Conservation (phyloP, 1,140 invertebrate species). For the Drosophila sp. region DNA sequence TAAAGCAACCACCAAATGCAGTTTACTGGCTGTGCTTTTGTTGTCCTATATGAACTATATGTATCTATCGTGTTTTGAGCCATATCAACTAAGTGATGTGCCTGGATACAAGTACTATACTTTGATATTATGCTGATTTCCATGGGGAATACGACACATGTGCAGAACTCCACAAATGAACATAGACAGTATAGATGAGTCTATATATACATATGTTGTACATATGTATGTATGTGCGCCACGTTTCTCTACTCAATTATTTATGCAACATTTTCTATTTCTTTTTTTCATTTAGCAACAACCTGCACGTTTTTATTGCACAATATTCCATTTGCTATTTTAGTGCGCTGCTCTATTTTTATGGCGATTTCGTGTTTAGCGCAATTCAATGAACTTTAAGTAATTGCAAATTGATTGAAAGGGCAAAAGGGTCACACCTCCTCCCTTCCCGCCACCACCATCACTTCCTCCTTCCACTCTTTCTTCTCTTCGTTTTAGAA, state of each 20-base stretch:
- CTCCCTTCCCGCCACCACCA: not conserved
- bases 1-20: constrained; percentile 53
- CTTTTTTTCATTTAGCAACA: constrained; percentile 51
- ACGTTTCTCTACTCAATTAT: constrained; percentile 64
- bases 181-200: not conserved
- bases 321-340: constrained; percentile 45
- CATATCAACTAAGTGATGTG: constrained; percentile 36
- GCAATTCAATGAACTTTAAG: constrained; percentile 71
- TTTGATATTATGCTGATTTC: constrained; percentile 82
- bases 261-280: constrained; percentile 68
- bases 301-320: constrained; percentile 68
- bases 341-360: constrained; percentile 57
- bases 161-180: constrained; percentile 33
- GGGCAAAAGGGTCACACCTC: constrained; percentile 4
- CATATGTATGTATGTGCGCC: constrained; percentile 3
- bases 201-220: constrained; percentile 6
- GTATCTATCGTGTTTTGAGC: constrained; percentile 17
- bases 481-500: not conserved
- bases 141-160: constrained; percentile 79
- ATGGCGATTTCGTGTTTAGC: constrained; percentile 80
- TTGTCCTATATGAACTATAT: too few species aligned
- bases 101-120: constrained; percentile 31
- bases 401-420: constrained; percentile 83
- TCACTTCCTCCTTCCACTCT: not conserved
- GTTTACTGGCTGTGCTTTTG: constrained; percentile 12